Evolutionary conservation across 2,888 invertebrate species (phyloP), one percentile per base, ranked within the genome.

Genomic region (Amphipoea lucens): DNA sequence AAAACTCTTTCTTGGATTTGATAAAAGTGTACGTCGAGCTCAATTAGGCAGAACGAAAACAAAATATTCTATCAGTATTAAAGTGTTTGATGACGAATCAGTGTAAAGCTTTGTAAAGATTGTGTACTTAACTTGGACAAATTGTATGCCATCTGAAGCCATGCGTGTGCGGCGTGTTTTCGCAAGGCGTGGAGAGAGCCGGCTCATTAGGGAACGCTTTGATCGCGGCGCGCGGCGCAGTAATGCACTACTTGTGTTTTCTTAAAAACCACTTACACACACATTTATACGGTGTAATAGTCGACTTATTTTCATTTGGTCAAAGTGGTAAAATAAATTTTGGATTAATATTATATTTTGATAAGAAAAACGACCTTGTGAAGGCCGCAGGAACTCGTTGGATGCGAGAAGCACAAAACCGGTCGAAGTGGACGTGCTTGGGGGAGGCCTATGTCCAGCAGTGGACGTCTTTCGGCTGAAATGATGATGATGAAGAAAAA

Each of bases 171-270:
- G 63, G 69, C 17, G 20, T 66, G 76, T 88, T 78, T 85, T 78
- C 54, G 86, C 88, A 36, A 45, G 85, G 85, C 82, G 78, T 63
- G n/a, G 74, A 83, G 79, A 14, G 51, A 51, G 54, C 66, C 76
- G 86, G 85, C 90, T 92, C 91, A 91, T 92, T 92, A 92, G 87
- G 82, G 86, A 84, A 66, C 77, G 83, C 92, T 92, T 91, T 91
- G 91, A 90, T 86, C 89, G 83, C 29, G n/a, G 80, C 79, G 65
- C 85, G 69, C 69, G 20, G 79, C 78, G 71, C 68, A 65, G 83
- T 90, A 90, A 91, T 91, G 90, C 89, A 88, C 88, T 88, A 91
- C 90, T 89, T 85, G 84, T 87, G 86, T 90, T 90, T 91, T 87
- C 89, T 88, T 88, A 87, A 84, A 87, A 84, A 76, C 77, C 82